Percentiles rank a stretch among this genome's conserved stretches.
phyloP scores from a whole-genome alignment of 2,113 vertebrate genomes.

The Oenanthe oenanthe region DNA sequence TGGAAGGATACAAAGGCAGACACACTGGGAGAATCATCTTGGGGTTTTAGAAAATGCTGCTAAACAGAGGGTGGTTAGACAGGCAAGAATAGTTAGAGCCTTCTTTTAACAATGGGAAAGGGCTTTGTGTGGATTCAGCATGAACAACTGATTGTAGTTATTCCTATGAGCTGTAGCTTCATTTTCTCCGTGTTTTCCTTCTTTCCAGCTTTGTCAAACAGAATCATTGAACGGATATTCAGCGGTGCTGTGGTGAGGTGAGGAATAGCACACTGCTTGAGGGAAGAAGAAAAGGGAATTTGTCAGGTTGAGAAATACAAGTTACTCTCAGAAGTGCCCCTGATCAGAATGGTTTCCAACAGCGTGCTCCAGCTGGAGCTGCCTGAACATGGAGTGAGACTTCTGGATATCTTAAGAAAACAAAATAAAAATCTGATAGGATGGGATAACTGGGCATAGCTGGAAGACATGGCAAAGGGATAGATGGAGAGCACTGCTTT shows the following conservation, averaged over 20 bases:
- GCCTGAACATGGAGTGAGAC: not conserved
- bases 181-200: constrained; percentile 53
- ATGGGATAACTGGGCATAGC: not conserved
- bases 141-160: not conserved
- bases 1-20: not conserved
- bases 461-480: not conserved
- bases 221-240: constrained; percentile 96
- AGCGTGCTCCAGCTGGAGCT: not conserved
- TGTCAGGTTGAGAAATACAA: not conserved
- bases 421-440: not conserved
- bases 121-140: not conserved
- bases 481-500: not conserved
- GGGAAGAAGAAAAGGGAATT: not conserved
- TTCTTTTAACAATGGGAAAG: not conserved
- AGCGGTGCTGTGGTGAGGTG: constrained; percentile 97
- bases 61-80: not conserved
- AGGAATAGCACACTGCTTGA: constrained; percentile 26
- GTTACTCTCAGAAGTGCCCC: not conserved
- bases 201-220: constrained; percentile 89
- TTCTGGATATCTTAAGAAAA: not conserved
- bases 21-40: not conserved
- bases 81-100: not conserved
- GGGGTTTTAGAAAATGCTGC: not conserved
- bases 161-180: constrained; percentile 47
- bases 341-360: not conserved